Conservation (phyloP, 2,113 vertebrate species). For the Orientallactaga bullata region DNA sequence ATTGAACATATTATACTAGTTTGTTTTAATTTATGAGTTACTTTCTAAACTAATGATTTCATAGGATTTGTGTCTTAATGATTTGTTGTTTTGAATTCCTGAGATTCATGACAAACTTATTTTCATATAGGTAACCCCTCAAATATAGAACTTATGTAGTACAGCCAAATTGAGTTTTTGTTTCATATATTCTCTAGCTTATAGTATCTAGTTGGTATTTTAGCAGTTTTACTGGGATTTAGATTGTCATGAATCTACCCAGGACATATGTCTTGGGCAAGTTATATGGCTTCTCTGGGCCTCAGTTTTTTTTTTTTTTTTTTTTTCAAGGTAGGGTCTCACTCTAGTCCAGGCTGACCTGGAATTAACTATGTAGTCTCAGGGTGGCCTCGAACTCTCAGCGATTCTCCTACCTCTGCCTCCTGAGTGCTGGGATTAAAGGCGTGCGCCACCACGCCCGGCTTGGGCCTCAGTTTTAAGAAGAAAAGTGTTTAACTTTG, state of each 20-base stretch:
- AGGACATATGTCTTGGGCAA: not conserved
- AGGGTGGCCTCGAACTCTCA: no score
- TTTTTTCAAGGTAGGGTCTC: no score
- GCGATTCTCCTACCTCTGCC: no score
- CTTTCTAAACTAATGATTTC: constrained; percentile 41
- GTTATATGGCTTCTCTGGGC: not conserved
- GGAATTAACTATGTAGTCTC: no score
- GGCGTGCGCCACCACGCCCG: no score
- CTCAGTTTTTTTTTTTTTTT: not conserved
- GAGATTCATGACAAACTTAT: constrained; percentile 10
- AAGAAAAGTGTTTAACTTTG: constrained; percentile 16
- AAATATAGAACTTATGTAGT: constrained; percentile 35
- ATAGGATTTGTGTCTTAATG: not conserved
- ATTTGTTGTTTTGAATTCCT: constrained; percentile 1
- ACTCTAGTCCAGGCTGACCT: no score
- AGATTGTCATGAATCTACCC: constrained; percentile 10
- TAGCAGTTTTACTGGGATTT: not conserved
- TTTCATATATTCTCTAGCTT: constrained; percentile 6
- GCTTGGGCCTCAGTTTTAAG: no score
- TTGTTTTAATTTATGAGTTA: constrained; percentile 36
- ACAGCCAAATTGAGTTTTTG: constrained; percentile 28
- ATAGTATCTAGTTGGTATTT: not conserved
- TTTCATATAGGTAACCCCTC: not conserved
- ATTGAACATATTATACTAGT: not conserved
- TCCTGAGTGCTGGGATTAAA: no score